Percentiles rank a stretch among this genome's conserved stretches.
Conservation (phyloP, 2,113 vertebrate genomes). For the Alces alces region DNA sequence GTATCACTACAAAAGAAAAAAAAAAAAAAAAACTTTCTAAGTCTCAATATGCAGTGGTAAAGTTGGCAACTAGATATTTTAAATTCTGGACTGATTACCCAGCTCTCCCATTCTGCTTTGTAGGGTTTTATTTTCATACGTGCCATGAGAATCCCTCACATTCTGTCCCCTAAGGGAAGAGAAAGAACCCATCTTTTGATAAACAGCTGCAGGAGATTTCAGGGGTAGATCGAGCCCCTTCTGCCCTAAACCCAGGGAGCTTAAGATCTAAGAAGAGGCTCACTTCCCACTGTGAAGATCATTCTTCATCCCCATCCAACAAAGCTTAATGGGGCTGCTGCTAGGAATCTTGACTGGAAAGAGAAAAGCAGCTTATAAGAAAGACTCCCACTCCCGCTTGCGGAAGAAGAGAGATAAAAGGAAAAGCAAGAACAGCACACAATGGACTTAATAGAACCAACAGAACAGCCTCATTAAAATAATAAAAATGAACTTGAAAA, state of each 20-base stretch:
- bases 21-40: background rate
- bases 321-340: background rate
- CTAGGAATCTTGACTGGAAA: background rate
- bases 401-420: background rate
- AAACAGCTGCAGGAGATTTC: constrained; percentile 23
- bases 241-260: background rate
- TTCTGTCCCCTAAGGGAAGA: background rate
- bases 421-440: background rate
- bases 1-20: background rate
- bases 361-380: background rate
- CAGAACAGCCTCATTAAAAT: background rate
- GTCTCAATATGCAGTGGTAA: background rate
- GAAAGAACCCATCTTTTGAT: background rate
- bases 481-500: background rate
- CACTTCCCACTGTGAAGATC: background rate
- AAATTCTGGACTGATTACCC: constrained; percentile 8
- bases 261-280: background rate
- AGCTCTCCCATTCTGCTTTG: background rate
- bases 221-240: background rate
- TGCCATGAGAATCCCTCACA: background rate
- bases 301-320: background rate
- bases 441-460: background rate
- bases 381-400: background rate
- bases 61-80: constrained; percentile 14
- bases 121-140: constrained; percentile 33